These are phyloP conservation scores for Crotophaga sulcirostris DNA, from an alignment of 2,113 vertebrate species.

Conservation along the genomic window DNA sequence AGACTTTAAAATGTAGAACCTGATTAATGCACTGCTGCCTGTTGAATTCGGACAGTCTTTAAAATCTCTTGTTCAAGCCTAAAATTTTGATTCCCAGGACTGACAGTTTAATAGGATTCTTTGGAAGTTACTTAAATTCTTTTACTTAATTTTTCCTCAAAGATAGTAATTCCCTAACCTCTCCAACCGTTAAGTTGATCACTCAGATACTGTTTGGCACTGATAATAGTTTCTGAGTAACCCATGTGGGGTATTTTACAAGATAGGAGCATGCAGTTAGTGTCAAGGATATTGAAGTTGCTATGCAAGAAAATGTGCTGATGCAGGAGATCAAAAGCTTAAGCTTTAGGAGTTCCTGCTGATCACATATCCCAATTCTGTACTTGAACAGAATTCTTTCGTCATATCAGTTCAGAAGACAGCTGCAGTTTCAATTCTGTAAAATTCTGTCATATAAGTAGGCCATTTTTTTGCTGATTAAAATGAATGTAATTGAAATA, in stretches of 20 bases:
- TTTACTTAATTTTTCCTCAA: background rate
- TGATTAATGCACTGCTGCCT: background rate
- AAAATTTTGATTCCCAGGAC: background rate
- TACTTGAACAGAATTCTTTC: background rate
- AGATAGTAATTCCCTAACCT: background rate
- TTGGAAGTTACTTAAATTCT: background rate
- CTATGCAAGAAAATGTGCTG: background rate
- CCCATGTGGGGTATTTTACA: background rate
- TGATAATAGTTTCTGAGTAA: background rate
- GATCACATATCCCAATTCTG: background rate
- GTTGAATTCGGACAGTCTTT: background rate
- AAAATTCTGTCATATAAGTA: background rate
- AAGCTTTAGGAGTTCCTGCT: background rate
- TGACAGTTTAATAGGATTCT: background rate
- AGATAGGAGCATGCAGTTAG: background rate
- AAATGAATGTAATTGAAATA: background rate
- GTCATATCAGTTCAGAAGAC: background rate
- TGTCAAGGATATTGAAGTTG: background rate
- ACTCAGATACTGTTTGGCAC: background rate
- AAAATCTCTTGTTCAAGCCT: background rate
- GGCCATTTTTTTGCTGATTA: background rate
- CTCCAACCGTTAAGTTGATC: background rate
- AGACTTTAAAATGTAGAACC: background rate
- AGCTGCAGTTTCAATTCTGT: background rate
- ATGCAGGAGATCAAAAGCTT: background rate